These are phyloP conservation scores for Pangasius sanitwongsei DNA, from an alignment of 2,797 vertebrate genomes.

Conservation along the genomic window DNA sequence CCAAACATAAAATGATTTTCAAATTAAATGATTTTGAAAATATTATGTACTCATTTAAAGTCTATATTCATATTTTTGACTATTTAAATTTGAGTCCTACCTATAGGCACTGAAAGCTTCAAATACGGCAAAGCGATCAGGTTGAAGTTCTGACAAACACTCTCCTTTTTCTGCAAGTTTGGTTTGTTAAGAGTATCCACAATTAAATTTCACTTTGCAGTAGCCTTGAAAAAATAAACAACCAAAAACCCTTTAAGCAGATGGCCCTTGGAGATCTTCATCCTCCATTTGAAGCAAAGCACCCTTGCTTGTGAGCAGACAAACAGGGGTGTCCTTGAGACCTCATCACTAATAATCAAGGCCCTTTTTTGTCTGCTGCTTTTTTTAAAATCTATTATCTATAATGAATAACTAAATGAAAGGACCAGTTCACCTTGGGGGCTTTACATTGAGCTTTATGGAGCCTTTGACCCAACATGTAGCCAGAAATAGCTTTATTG, in stretches of 20 bases:
- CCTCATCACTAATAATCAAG: slow-evolving; percentile 43
- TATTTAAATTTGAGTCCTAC: background rate
- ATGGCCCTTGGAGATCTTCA: slow-evolving; percentile 26
- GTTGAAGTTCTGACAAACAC: background rate
- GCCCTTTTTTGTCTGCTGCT: slow-evolving; percentile 33
- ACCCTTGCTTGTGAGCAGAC: slow-evolving; percentile 43
- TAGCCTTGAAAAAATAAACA: slow-evolving; percentile 8
- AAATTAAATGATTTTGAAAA: background rate
- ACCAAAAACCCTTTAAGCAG: slow-evolving; percentile 15
- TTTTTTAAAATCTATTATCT: slow-evolving; percentile 33
- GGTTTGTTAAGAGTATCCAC: background rate
- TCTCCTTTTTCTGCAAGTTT: background rate
- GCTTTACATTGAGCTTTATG: slow-evolving; percentile 42
- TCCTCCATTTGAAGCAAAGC: background rate
- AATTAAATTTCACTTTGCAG: slow-evolving; percentile 31
- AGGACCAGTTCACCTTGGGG: slow-evolving; percentile 51
- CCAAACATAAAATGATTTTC: background rate
- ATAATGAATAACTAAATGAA: slow-evolving; percentile 44
- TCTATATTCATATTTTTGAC: background rate
- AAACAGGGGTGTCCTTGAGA: slow-evolving; percentile 44
- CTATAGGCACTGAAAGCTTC: background rate
- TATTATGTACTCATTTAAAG: background rate
- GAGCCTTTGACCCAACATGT: slow-evolving; percentile 39
- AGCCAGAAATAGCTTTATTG: slow-evolving; percentile 6
- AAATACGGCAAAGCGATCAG: background rate